Percentiles rank a stretch among this genome's conserved stretches.
Evolutionary conservation across 1,140 invertebrate genomes (phyloP).

Genomic region (Bombus impatiens): DNA sequence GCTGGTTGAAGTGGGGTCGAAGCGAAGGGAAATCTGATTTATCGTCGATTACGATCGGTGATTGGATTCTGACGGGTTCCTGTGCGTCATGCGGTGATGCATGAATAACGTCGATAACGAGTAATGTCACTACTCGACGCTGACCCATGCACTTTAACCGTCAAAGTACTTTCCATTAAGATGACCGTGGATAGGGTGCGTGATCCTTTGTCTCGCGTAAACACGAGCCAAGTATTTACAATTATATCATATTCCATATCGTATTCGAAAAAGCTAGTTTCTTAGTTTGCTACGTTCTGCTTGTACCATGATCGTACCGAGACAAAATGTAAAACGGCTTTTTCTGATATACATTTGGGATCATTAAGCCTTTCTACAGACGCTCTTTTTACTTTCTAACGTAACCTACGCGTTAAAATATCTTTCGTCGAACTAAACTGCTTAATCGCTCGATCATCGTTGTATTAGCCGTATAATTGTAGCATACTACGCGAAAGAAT

Average conservation of each 20-base stretch:
- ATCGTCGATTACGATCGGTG: conserved; percentile 75
- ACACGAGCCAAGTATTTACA: neutral
- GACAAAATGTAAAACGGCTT: fast-evolving
- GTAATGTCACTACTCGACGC: conserved; percentile 67
- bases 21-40: conserved; percentile 71
- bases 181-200: neutral
- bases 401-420: no score
- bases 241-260: neutral
- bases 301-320: no score
- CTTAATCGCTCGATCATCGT: no score
- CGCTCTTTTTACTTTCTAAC: no score
- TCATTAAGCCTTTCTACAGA: no score
- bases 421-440: no score
- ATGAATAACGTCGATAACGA: conserved; percentile 70
- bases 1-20: conserved; percentile 11
- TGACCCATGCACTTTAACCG: conserved; percentile 57
- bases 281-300: neutral
- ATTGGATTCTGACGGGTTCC: conserved; percentile 71
- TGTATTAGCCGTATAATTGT: no score
- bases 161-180: conserved; percentile 63
- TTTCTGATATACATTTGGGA: no score
- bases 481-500: no score
- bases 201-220: neutral
- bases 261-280: neutral
- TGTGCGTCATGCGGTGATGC: conserved; percentile 68